Evolutionary conservation across 1,140 invertebrate genomes (phyloP).

Genomic region (Arctopsyche grandis): DNA sequence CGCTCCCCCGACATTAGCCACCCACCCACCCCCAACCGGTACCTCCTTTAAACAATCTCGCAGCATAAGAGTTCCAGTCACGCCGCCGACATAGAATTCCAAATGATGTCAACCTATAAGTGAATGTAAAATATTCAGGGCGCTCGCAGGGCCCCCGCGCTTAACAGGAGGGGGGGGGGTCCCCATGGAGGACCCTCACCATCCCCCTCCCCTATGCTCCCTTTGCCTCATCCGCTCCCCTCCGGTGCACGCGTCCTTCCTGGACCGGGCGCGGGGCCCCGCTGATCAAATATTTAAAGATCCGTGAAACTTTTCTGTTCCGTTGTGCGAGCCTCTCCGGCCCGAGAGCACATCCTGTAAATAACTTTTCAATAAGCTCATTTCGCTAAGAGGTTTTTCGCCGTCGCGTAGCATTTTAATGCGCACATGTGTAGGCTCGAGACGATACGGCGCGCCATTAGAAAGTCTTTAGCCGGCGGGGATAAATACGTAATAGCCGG

Average conservation of each 20-base stretch:
- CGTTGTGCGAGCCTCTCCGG: constrained; percentile 29
- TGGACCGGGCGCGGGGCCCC: constrained; percentile 22
- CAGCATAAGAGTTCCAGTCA: constrained; percentile 51
- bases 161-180: constrained; percentile 26
- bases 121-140: constrained; percentile 54
- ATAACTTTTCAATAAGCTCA: constrained; percentile 55
- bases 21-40: background rate
- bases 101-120: constrained; percentile 54
- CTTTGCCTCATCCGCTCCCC: background rate
- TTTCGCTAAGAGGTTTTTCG: constrained; percentile 55
- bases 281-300: constrained; percentile 51
- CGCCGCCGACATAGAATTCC: constrained; percentile 51
- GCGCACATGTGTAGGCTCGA: constrained; percentile 48
- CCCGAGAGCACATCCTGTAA: constrained; percentile 42
- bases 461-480: constrained; percentile 45
- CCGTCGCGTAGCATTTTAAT: constrained; percentile 53
- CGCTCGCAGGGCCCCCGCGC: constrained; percentile 15
- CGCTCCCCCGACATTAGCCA: background rate
- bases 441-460: constrained; percentile 44
- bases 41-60: constrained; percentile 51
- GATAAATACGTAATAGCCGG: constrained; percentile 51
- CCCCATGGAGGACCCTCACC: background rate
- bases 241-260: constrained; percentile 39
- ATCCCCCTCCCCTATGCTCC: background rate
- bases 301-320: constrained; percentile 50